Base-by-base conservation (phyloP, 2,888 invertebrate species). In the Nowickia ferox region DNA sequence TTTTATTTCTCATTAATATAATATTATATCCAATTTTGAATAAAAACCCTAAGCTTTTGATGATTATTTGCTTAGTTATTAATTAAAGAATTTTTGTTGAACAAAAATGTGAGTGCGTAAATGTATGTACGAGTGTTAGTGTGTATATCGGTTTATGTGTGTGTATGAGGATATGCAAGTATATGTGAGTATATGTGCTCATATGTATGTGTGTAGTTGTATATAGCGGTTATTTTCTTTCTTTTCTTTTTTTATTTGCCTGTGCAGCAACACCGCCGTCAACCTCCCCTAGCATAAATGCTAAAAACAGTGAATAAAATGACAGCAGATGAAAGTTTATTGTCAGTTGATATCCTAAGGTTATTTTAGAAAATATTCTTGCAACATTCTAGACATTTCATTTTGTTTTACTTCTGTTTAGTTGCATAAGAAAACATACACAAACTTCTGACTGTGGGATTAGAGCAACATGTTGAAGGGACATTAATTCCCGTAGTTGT, bases 31-130 rank as follows among this genome's bases (percentile, higher is more conserved):
- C 77, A 65, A 80, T 66, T 44, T 44, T 72, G 76, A 79, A 78
- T 76, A 89, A 90, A 77, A 90, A 88, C 88, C 91, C 89, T 91
- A 91, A 91, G 90, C 91, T 90, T 90, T 90, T 90, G 90, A 90
- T 91, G 88, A 91, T 87, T 88, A 88, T 88, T 88, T 88, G 88
- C 90, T 90, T 89, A 90, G 91, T 90, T 91, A 91, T 91, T 91
- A 91, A 91, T 91, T 91, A 91, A 91, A 90, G 89, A 91, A 91
- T 90, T 90, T 79, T 89, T 91, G 30, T 89, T 88, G 87, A 90
- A 30, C 22, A 91, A 66, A 91, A 89, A 89, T 90, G 90, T 86
- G 88, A 88, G 89, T 90, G 89, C 88, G 89, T 88, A 61, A 6
- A 72, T 86, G 46, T 61, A 61, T 83, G 42, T 59, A 66, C 30